Conservation (phyloP, 2,888 invertebrate genomes). For the Entomobrya proxima region DNA sequence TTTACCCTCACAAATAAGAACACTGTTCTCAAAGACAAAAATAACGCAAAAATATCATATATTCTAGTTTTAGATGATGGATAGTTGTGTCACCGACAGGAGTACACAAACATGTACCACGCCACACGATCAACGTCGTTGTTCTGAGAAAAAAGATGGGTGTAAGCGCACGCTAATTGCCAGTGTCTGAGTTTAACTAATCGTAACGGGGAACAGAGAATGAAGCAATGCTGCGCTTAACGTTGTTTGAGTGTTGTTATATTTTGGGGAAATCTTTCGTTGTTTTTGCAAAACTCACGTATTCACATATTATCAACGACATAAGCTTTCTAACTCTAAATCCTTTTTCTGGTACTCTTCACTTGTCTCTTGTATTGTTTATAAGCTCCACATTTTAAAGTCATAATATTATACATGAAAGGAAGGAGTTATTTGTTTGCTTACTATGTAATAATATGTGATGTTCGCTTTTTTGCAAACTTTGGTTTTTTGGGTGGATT, state of each 20-base stretch:
- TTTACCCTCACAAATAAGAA: background rate
- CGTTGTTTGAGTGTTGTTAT: background rate
- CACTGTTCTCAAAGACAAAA: conserved; percentile 16
- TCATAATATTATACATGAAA: conserved; percentile 13
- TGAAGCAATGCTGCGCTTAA: background rate
- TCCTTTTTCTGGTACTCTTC: conserved; percentile 9
- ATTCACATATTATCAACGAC: background rate
- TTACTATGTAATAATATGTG: background rate
- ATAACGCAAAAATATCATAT: background rate
- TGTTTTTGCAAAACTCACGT: background rate
- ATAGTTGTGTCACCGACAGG: background rate
- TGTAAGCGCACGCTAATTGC: conserved; percentile 51
- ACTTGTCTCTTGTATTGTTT: conserved; percentile 32
- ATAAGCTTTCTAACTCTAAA: conserved; percentile 39
- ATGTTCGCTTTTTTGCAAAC: conserved; percentile 2
- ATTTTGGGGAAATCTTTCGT: conserved; percentile 7
- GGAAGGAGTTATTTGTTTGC: background rate
- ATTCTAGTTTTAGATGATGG: background rate
- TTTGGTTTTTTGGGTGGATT: conserved; percentile 57
- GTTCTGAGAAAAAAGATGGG: conserved; percentile 17
- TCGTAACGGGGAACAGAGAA: conserved; percentile 15
- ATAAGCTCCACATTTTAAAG: conserved; percentile 18
- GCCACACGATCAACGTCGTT: background rate
- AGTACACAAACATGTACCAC: background rate
- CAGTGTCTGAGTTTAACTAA: conserved; percentile 45